phyloP scores from a whole-genome alignment of 2,888 invertebrate genomes.

The Octodonta nipae region DNA sequence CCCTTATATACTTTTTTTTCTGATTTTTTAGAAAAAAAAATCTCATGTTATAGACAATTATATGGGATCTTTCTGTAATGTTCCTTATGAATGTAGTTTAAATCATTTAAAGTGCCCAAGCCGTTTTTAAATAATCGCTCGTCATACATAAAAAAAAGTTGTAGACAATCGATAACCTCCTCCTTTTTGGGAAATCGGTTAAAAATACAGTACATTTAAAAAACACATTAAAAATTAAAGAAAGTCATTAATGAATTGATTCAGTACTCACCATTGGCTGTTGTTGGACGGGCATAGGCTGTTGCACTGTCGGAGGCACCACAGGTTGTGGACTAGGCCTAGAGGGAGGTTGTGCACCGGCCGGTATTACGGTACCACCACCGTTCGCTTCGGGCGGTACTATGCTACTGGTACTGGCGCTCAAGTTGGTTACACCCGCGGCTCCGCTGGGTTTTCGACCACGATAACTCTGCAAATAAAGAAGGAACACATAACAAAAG shows the following conservation, averaged over 20 bases:
- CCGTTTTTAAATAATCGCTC: too few species aligned
- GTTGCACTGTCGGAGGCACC: slow-evolving; percentile 24
- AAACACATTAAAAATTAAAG: too few species aligned
- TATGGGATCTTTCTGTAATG: too few species aligned
- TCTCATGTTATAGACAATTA: too few species aligned
- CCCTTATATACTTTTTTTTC: too few species aligned
- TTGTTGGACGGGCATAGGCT: slow-evolving; percentile 31
- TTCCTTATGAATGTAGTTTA: too few species aligned
- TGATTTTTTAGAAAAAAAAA: too few species aligned
- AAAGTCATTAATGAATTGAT: not conserved
- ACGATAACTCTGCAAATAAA: slow-evolving; percentile 33
- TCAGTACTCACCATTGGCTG: slow-evolving; percentile 33
- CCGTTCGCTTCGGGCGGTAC: slow-evolving; percentile 24
- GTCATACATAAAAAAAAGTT: too few species aligned
- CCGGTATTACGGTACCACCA: slow-evolving; percentile 19
- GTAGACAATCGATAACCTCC: too few species aligned
- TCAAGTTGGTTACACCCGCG: slow-evolving; percentile 15
- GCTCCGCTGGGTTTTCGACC: slow-evolving; percentile 34
- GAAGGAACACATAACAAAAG: slow-evolving; percentile 3
- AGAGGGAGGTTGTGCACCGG: slow-evolving; percentile 23
- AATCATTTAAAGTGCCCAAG: too few species aligned
- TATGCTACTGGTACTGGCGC: slow-evolving; percentile 18
- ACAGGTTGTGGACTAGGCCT: slow-evolving; percentile 34
- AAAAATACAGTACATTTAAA: too few species aligned
- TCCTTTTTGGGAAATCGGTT: too few species aligned